A percentile compares a stretch with the other conserved stretches of the same genome.
phyloP scores from a whole-genome alignment of 2,888 invertebrate genomes.

The Panopea generosa region DNA sequence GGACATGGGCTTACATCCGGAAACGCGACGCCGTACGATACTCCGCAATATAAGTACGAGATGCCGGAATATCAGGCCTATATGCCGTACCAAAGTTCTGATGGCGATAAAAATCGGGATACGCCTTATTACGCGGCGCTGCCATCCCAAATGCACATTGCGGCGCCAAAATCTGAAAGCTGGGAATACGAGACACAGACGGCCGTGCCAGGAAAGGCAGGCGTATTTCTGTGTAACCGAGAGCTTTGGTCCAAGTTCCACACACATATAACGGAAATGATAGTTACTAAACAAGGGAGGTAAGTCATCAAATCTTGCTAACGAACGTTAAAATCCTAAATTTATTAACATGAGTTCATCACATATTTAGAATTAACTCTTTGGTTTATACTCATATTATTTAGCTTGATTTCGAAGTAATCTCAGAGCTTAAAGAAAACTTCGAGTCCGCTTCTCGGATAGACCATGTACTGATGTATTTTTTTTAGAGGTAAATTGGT shows the following conservation, averaged over 20 bases:
- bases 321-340: too few relatives aligned
- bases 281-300: slow-evolving; percentile 85
- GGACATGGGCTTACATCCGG: background rate
- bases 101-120: background rate
- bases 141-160: too few relatives aligned
- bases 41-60: slow-evolving; percentile 3
- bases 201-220: slow-evolving; percentile 14
- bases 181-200: background rate
- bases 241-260: slow-evolving; percentile 85
- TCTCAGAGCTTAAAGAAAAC: too few relatives aligned
- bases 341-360: too few relatives aligned
- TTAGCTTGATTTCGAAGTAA: too few relatives aligned
- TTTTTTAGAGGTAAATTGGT: too few relatives aligned
- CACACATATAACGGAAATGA: slow-evolving; percentile 83
- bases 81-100: background rate
- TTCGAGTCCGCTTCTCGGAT: too few relatives aligned
- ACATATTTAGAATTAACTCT: too few relatives aligned
- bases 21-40: too few relatives aligned
- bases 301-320: slow-evolving; percentile 59
- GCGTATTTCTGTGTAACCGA: slow-evolving; percentile 81
- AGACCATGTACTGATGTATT: too few relatives aligned
- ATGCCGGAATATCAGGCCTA: background rate
- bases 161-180: background rate
- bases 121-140: background rate
- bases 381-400: too few relatives aligned